Evolutionary conservation across 2,797 vertebrate genomes (phyloP), one percentile per base, ranked within the genome.

Genomic region (Gobio occitaniae): DNA sequence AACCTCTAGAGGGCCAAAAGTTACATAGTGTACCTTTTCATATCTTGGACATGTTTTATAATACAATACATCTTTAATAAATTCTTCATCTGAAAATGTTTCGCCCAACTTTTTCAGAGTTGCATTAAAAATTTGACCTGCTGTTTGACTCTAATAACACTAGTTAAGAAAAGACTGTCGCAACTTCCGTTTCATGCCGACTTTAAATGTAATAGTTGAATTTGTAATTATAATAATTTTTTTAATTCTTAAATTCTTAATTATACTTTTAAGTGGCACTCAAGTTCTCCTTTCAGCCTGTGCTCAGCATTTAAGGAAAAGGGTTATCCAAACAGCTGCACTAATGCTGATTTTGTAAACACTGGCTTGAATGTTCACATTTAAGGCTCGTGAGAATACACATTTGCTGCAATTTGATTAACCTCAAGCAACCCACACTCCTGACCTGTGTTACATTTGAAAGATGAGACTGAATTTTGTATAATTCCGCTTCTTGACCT

Each of bases 321-420:
- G 10, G 29, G 29, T 50, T 75, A 50, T 74, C 47, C n/a, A 59
- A 21, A 56, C 21, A 41, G 0, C 44, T 29, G 21, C 41, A 63
- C 25, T 76, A 78, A 44, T 17, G n/a, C 50, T 50, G 29, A 71
- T 70, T 65, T 85, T 21, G 71, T n/a, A 68, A 68, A 72, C 78
- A 82, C 10, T 47, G 6, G 36, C 80, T 32, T 59, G 38, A 38
- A 65, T 50, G 29, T 83, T 82, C n/a, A 61, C 68, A 2, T 82
- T 32, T 74, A 15, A 61, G 61, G 44, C 78, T 66, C 50, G 3
- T 32, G 78, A 66, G 78, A 79, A 65, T 48, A 48, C 59, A 48
- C 61, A 77, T 77, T 77, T 48, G 25, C 59, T 36, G 10, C 61
- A 79, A 47, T 79, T 79, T 50, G 61, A 79, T 79, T 79, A 66